Evolutionary conservation across 2,888 invertebrate genomes (phyloP), one percentile per base, ranked within the genome.

Genomic region (Aleiodes alternator): DNA sequence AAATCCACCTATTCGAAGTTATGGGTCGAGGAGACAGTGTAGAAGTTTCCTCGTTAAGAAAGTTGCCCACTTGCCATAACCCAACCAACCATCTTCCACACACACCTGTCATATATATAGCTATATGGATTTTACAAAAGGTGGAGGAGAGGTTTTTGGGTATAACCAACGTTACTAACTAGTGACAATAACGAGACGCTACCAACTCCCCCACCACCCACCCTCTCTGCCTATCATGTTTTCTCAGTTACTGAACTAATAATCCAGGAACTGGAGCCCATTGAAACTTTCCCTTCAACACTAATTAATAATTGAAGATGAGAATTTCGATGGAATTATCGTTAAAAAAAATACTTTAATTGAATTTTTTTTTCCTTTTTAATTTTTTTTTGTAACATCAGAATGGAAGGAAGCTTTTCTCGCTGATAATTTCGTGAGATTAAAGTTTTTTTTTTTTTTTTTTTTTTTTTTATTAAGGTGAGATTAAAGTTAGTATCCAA

Each of bases 31-130:
- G 57, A 43, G 61, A 59, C 64, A 34, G 34, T 51, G 48, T 61
- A 31, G 61, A 84, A 84, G 80, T 84, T 84, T 81, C 76, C 83
- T 80, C 83, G 81, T 83, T 84, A 82, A 77, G 76, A 78, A 64
- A 80, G 76, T 83, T 81, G 77, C 70, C 72, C 69, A 61, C 70
- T 48, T 69, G 38, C 51, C 57, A 57, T 53, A 31, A 14, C 4
- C 48, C 61, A 23, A 31, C 38, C 16, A 34, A 53, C 51, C 16
- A 31, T n/a, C 16, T 29, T 43, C 43, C 50, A 31, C 64, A 51
- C n/a, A 48, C 50, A 48, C 16, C 31, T 66, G 59, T 70, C 53
- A 70, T 57, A 50, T 68, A 55, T 48, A 66, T 55, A 34, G 55
- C 59, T 74, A 61, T 69, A 71, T 50, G n/a, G 31, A 61, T n/a